Evolutionary conservation across 2,888 invertebrate species (phyloP).

Genomic region (Ormyrus rosae): DNA sequence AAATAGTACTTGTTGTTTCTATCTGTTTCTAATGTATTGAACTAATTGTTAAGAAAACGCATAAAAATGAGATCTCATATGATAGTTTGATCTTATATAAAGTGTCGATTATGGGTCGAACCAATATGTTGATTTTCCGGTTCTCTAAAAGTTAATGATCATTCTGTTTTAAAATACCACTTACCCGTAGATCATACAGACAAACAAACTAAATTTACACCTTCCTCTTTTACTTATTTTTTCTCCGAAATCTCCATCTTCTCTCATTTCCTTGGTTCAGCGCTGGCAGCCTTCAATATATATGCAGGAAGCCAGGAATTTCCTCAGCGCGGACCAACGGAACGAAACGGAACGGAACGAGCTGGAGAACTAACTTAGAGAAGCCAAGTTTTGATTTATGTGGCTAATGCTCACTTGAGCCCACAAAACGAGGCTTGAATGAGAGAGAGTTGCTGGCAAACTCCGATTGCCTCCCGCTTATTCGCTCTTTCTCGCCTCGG

Average conservation of each 20-base stretch:
- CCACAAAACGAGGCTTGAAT: constrained; percentile 63
- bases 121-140: no score
- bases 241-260: background rate
- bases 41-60: no score
- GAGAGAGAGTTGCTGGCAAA: constrained; percentile 51
- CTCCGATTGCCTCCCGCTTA: constrained; percentile 47
- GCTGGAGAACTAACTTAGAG: constrained; percentile 62
- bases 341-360: constrained; percentile 62
- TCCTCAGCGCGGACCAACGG: background rate
- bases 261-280: background rate
- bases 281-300: background rate
- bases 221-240: constrained; percentile 32
- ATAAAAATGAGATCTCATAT: no score
- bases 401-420: constrained; percentile 67
- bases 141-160: no score
- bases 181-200: no score
- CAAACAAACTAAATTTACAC: no score
- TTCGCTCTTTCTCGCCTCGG: constrained; percentile 7
- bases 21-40: no score
- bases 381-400: constrained; percentile 72
- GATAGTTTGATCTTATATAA: no score
- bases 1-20: no score
- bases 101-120: no score
- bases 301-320: constrained; percentile 1
- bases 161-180: no score